phyloP scores from a whole-genome alignment of 2,888 invertebrate species.

The Oasisia sp. region DNA sequence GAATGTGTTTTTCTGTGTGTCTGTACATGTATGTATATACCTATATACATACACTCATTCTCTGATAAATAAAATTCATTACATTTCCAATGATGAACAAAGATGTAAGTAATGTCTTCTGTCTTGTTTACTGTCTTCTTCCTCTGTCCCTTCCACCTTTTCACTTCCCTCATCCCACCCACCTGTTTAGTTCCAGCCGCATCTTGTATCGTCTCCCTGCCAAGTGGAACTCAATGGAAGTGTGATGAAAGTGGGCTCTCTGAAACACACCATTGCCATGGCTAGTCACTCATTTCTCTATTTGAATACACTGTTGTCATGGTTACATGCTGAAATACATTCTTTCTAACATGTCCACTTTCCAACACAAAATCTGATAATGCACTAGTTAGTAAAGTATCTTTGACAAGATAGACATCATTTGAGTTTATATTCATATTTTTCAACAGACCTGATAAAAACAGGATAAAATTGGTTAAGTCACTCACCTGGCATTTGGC shows the following conservation, averaged over 20 bases:
- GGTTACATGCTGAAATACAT: background rate
- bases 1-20: background rate
- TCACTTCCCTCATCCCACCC: background rate
- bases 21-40: background rate
- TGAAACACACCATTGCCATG: slow-evolving; percentile 9
- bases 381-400: background rate
- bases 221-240: background rate
- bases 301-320: too few relatives aligned
- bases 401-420: background rate
- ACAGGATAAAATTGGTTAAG: too few relatives aligned
- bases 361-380: background rate
- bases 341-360: background rate
- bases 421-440: background rate
- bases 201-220: slow-evolving; percentile 2
- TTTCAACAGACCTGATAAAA: too few relatives aligned
- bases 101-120: background rate
- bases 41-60: background rate
- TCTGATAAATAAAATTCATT: background rate
- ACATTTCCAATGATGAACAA: background rate
- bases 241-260: background rate
- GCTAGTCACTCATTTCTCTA: background rate
- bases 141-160: background rate
- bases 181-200: slow-evolving; percentile 12
- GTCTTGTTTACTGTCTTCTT: background rate
- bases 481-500: too few relatives aligned